phyloP scores from a whole-genome alignment of 1,140 invertebrate genomes.

The Cydia splendana region DNA sequence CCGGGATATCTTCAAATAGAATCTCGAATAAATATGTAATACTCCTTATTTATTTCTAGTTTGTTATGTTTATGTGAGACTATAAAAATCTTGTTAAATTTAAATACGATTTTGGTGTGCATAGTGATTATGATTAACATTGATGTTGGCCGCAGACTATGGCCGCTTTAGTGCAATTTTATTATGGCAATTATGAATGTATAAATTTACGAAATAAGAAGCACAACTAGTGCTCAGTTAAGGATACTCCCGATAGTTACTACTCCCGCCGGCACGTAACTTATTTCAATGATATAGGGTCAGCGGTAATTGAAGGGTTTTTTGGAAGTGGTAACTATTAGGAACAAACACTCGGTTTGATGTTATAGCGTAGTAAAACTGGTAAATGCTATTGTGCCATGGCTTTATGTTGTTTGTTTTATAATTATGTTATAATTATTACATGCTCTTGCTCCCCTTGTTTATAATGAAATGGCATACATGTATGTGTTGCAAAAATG shows the following conservation, averaged over 20 bases:
- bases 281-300: too few species aligned
- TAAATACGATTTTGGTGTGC: background rate
- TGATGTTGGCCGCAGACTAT: background rate
- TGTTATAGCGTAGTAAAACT: background rate
- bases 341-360: background rate
- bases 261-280: background rate
- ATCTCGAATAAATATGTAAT: slow-evolving; percentile 27
- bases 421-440: background rate
- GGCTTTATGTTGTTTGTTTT: slow-evolving; percentile 9
- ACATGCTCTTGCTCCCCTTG: background rate
- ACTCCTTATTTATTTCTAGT: slow-evolving; percentile 7
- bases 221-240: background rate
- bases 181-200: background rate
- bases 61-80: background rate
- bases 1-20: background rate
- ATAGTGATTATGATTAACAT: background rate
- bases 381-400: background rate
- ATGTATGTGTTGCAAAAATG: background rate
- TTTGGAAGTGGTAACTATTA: background rate
- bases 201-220: background rate
- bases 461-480: background rate
- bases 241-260: background rate
- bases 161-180: background rate
- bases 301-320: background rate
- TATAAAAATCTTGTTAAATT: background rate